These are phyloP conservation scores for Daboia siamensis DNA, from an alignment of 2,113 vertebrate genomes.

Conservation along the genomic window DNA sequence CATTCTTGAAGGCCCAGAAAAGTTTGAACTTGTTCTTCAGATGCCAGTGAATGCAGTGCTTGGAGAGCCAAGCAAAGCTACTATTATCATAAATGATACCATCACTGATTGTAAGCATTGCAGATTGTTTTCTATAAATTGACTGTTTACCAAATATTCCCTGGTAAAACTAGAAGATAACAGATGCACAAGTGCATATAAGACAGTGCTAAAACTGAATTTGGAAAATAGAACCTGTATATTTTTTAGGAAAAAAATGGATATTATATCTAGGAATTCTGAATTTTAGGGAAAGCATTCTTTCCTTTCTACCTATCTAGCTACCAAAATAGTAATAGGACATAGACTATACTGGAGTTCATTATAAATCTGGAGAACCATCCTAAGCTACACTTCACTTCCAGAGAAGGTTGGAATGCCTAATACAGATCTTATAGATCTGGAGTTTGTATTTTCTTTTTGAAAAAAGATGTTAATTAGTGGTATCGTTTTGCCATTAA, in stretches of 20 bases:
- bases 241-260: background rate
- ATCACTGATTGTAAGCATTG: slow-evolving; percentile 71
- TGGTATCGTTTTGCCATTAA: background rate
- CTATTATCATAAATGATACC: slow-evolving; percentile 77
- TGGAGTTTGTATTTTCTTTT: background rate
- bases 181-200: background rate
- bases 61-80: slow-evolving; percentile 80
- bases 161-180: background rate
- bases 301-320: background rate
- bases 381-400: background rate
- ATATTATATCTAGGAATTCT: background rate
- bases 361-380: background rate
- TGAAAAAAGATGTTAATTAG: background rate
- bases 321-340: background rate
- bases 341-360: background rate
- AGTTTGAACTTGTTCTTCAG: slow-evolving; percentile 79
- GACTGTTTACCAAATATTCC: background rate
- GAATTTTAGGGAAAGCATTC: background rate
- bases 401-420: background rate
- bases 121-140: background rate
- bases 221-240: background rate
- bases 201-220: background rate
- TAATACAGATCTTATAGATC: background rate
- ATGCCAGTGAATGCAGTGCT: slow-evolving; percentile 79
- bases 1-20: slow-evolving; percentile 78